Percentiles rank a stretch among this genome's conserved stretches.
phyloP scores from a whole-genome alignment of 2,113 vertebrate species.

The Salminus brasiliensis region DNA sequence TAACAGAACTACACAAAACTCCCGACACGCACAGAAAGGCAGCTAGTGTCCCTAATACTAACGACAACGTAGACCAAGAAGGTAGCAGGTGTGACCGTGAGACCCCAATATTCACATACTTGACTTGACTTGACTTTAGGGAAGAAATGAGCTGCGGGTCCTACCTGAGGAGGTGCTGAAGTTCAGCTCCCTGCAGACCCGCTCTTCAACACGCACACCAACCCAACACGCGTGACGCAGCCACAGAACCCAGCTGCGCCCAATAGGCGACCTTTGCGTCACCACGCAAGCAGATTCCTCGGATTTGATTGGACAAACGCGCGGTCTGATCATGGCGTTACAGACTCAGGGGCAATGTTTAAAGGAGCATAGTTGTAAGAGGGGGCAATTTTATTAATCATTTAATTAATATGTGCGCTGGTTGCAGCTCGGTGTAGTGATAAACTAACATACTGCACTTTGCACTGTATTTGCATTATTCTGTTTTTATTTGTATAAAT shows the following conservation, averaged over 20 bases:
- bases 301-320: conserved; percentile 64
- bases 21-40: too few species aligned
- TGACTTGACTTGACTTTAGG: not conserved
- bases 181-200: not conserved
- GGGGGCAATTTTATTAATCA: not conserved
- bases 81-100: not conserved
- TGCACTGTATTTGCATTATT: not conserved
- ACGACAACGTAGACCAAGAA: not conserved
- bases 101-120: not conserved
- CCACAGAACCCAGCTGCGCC: conserved; percentile 4
- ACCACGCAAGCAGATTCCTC: conserved; percentile 48
- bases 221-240: rapidly evolving
- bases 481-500: not conserved
- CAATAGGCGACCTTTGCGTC: conserved; percentile 56
- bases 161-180: not conserved
- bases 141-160: not conserved
- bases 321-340: conserved; percentile 75
- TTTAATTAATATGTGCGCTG: not conserved
- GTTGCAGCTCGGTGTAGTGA: not conserved
- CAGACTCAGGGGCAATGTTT: not conserved
- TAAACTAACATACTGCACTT: not conserved
- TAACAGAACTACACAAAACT: too few species aligned
- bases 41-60: too few species aligned
- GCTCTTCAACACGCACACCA: not conserved
- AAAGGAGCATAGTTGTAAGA: conserved; percentile 17